Evolutionary conservation across 2,888 invertebrate genomes (phyloP).

Genomic region (Nomada ferruginata): DNA sequence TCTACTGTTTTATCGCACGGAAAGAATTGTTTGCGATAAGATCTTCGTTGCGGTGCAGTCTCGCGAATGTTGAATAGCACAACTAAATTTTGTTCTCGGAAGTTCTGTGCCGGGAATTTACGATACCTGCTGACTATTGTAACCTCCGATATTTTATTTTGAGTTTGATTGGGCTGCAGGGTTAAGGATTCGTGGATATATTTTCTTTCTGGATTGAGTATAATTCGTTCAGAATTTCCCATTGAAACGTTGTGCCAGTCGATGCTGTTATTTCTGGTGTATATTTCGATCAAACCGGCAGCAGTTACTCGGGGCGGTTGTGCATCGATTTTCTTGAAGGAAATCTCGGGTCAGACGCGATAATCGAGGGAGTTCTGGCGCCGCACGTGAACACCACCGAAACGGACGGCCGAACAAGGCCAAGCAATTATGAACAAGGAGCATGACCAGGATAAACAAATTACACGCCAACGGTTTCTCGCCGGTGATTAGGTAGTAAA

Average conservation of each 20-base stretch:
- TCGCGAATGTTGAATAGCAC: too few species aligned
- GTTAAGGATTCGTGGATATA: too few species aligned
- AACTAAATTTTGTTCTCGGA: too few species aligned
- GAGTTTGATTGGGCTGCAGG: too few species aligned
- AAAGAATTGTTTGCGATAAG: too few species aligned
- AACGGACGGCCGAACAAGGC: constrained; percentile 47
- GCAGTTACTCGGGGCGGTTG: constrained; percentile 8
- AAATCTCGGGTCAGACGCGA: constrained; percentile 60
- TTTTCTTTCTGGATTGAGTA: too few species aligned
- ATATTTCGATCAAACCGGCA: constrained; percentile 1
- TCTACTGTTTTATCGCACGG: too few species aligned
- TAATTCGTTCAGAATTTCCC: background rate
- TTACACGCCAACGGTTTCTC: constrained; percentile 82
- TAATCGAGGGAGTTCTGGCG: constrained; percentile 66
- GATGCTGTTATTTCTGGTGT: background rate
- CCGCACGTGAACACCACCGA: constrained; percentile 52
- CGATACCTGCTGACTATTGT: too few species aligned
- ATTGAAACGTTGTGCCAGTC: background rate
- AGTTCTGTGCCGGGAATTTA: too few species aligned
- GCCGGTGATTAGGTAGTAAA: constrained; percentile 81
- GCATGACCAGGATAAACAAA: constrained; percentile 81
- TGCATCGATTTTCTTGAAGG: constrained; percentile 52
- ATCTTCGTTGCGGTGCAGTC: too few species aligned
- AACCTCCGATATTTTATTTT: too few species aligned
- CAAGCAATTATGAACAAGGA: constrained; percentile 73